Percentiles rank a stretch among this genome's conserved stretches.
These are phyloP conservation scores for Bombus superbus DNA, from an alignment of 1,140 invertebrate species.

Conservation along the genomic window DNA sequence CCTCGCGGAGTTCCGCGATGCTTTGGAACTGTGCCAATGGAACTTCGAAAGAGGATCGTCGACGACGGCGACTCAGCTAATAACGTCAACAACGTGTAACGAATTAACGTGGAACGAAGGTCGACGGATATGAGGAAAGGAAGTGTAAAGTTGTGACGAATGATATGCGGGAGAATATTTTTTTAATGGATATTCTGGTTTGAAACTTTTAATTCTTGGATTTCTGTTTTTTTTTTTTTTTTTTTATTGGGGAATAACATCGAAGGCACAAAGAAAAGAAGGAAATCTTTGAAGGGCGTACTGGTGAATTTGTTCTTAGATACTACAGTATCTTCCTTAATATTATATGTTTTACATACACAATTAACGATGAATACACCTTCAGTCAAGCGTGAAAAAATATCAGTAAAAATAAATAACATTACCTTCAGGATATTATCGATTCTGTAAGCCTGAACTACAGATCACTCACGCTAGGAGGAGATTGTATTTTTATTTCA, in stretches of 20 bases:
- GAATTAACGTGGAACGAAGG: constrained; percentile 11
- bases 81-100: constrained; percentile 53
- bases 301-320: too few relatives aligned
- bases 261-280: not conserved
- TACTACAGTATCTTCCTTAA: too few relatives aligned
- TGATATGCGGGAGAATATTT: not conserved
- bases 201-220: not conserved
- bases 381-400: too few relatives aligned
- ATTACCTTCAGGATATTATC: not conserved
- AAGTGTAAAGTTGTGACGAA: not conserved
- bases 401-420: not conserved
- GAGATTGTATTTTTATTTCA: not conserved
- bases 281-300: too few relatives aligned
- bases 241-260: too few relatives aligned
- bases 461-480: not conserved
- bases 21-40: constrained; percentile 67
- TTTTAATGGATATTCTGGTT: not conserved
- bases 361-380: too few relatives aligned
- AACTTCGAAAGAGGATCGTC: constrained; percentile 54
- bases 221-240: too few relatives aligned
- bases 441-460: too few relatives aligned
- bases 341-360: too few relatives aligned
- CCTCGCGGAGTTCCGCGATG: constrained; percentile 7
- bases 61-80: constrained; percentile 40
- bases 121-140: not conserved